Evolutionary conservation across 2,888 invertebrate genomes (phyloP).

Genomic region (Unio pictorum): DNA sequence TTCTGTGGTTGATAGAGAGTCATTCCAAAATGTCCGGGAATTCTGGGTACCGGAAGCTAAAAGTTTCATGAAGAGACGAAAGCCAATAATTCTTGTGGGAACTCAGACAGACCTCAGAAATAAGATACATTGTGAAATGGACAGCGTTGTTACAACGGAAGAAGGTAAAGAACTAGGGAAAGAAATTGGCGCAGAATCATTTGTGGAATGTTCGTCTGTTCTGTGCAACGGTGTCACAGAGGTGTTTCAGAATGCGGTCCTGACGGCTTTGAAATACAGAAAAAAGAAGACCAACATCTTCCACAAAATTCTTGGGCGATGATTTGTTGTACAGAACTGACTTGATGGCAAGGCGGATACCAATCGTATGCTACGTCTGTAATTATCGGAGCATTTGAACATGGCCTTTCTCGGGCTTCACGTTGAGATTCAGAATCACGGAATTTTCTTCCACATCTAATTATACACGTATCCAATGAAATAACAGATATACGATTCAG

Average conservation of each 20-base stretch:
- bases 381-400: no score
- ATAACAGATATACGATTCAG: no score
- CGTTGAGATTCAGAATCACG: no score
- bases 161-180: slow-evolving; percentile 43
- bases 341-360: no score
- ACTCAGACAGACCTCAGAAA: slow-evolving; percentile 48
- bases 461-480: no score
- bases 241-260: slow-evolving; percentile 49
- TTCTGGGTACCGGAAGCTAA: slow-evolving; percentile 53
- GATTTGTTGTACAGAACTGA: slow-evolving; percentile 1
- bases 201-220: slow-evolving; percentile 49
- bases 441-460: no score
- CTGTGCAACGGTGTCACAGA: slow-evolving; percentile 38
- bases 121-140: not conserved
- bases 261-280: slow-evolving; percentile 39
- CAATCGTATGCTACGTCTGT: no score
- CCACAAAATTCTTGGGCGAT: slow-evolving; percentile 29
- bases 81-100: slow-evolving; percentile 48
- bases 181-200: slow-evolving; percentile 45
- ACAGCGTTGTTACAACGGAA: slow-evolving; percentile 23
- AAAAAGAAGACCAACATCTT: slow-evolving; percentile 42
- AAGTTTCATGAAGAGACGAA: slow-evolving; percentile 39
- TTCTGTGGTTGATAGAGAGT: slow-evolving; percentile 46
- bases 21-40: slow-evolving; percentile 43
- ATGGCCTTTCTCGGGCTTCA: no score